Evolutionary conservation across 2,797 vertebrate genomes (phyloP), one percentile per base, ranked within the genome.

Genomic region (Mormyrops boulengeri): DNA sequence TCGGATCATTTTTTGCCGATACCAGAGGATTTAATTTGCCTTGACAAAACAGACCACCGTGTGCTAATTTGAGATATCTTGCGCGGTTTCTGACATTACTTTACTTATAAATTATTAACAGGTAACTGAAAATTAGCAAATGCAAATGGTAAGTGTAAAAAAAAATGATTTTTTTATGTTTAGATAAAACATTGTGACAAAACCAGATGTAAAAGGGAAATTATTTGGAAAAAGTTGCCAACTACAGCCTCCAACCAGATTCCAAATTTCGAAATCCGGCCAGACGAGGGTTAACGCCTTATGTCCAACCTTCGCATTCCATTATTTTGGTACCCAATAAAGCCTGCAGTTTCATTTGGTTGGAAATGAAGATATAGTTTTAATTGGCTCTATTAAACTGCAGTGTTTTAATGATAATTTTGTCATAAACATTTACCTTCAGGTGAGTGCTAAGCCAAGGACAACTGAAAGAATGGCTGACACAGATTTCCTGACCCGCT

Each of bases 361-460:
- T 94, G 92, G 93, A 96, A 95, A 97, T 94, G 93, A 96, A 97
- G 95, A 93, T 95, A 95, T 94, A 96, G 94, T 96, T 97, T 96
- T 96, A 97, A 97, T 96, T 96, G 95, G 94, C 93, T 94, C 96
- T 95, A 95, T 96, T 97, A 97, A 97, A 95, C 89, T 60, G 88
- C 92, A 91, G 91, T 93, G 94, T 95, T 94, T 96, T 97, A 97
- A 97, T 92, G 95, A 95, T 55, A 88, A 94, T 93, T 92, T 92
- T 22, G 94, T 95, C 97, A 96, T 96, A 96, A 98, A 97, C 95
- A 96, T 96, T 96, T 97, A 96, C 95, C 96, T 97, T 95, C 96
- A 95, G 96, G 95, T 96, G 90, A 90, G 94, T 91, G 94, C 95
- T 90, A 91, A 91, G 90, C 93, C 92, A 93, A 93, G 92, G 93